phyloP scores from a whole-genome alignment of 2,113 vertebrate genomes.

The Arothron firmamentum region DNA sequence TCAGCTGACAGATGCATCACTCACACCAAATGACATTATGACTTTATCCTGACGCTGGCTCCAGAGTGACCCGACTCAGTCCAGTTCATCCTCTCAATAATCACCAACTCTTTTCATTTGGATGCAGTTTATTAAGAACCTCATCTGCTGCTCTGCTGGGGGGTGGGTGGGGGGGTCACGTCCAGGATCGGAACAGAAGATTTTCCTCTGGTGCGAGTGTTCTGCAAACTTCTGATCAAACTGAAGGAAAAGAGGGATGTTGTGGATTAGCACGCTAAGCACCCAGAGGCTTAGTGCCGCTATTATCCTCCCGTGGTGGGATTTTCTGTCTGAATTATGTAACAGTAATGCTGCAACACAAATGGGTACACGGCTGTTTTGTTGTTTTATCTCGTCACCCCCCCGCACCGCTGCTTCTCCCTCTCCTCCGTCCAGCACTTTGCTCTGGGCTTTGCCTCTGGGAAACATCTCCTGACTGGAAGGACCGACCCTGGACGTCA shows the following conservation, averaged over 20 bases:
- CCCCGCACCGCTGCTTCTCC: background rate
- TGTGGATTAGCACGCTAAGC: conserved; percentile 42
- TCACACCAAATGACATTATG: no score
- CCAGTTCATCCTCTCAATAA: no score
- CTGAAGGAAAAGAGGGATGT: conserved; percentile 4
- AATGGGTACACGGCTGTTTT: conserved; percentile 53
- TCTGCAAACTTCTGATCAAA: background rate
- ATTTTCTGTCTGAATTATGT: conserved; percentile 79
- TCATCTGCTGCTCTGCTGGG: no score
- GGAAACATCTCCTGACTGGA: conserved; percentile 7
- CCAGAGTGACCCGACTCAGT: no score
- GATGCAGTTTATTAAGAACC: no score
- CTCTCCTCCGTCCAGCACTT: conserved; percentile 7
- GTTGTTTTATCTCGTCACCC: conserved; percentile 6
- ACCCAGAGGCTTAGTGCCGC: conserved; percentile 74
- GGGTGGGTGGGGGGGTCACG: no score
- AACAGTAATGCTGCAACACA: conserved; percentile 72
- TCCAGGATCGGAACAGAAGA: background rate
- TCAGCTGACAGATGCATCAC: no score
- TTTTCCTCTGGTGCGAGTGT: background rate
- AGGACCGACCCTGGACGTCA: background rate
- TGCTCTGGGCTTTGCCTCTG: background rate
- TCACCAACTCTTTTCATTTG: background rate
- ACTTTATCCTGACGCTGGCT: no score
- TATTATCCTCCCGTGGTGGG: conserved; percentile 73